Evolutionary conservation across 30 jellyfish, hydroid and myxozoan species (phyloP).

Genomic region (Aurelia sp.): DNA sequence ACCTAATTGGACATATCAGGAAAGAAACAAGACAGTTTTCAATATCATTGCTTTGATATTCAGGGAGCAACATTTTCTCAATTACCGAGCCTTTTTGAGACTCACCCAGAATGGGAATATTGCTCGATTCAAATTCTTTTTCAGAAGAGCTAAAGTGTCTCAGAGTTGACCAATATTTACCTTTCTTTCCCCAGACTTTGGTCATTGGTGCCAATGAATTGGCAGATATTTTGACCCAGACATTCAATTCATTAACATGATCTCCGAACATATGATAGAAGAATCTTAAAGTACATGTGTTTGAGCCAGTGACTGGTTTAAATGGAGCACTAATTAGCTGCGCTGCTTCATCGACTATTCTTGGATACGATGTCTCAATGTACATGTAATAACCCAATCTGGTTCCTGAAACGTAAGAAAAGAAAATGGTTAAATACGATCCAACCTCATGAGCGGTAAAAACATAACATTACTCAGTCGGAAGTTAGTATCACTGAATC

Average conservation of each 20-base stretch:
- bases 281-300: conserved; percentile 85
- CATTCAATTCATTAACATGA: conserved; percentile 79
- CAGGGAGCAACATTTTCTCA: no score
- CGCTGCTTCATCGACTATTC: conserved; percentile 91
- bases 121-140: no score
- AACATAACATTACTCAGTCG: no score
- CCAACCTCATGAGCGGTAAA: no score
- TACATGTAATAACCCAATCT: conserved; percentile 71
- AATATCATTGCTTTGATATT: no score
- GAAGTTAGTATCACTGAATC: no score
- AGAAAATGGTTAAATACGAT: not conserved
- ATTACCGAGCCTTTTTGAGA: no score
- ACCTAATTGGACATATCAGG: no score
- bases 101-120: no score
- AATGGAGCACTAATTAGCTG: conserved; percentile 87
- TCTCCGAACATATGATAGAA: conserved; percentile 95
- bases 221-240: conserved; percentile 75
- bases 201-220: conserved; percentile 77
- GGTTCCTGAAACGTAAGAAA: conserved; percentile 45
- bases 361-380: conserved; percentile 68
- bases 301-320: conserved; percentile 68
- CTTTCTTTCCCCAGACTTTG: conserved; percentile 83
- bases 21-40: no score
- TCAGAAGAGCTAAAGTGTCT: no score
- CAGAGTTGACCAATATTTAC: conserved; percentile 9